Percentiles rank a stretch among this genome's conserved stretches.
Evolutionary conservation across 2,797 vertebrate species (phyloP).

Genomic region (Manis crassicaudata): DNA sequence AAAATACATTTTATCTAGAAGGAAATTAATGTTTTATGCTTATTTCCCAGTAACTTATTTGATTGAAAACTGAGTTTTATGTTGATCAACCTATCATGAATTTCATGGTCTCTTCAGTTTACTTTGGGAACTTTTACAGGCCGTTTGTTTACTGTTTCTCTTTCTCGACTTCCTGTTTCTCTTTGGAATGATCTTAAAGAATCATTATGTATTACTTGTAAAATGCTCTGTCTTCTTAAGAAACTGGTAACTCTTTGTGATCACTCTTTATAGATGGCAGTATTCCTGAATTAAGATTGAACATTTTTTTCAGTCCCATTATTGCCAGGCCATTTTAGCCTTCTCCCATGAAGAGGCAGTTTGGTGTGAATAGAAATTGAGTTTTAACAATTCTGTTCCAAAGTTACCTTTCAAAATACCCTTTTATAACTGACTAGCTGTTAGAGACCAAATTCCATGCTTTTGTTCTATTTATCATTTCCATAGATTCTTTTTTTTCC

Average conservation of each 20-base stretch:
- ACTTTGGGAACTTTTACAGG: neutral
- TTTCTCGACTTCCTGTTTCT: neutral
- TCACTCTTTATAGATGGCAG: neutral
- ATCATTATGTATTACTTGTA: constrained; percentile 26
- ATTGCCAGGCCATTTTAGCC: neutral
- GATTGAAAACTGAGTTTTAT: constrained; percentile 41
- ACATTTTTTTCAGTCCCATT: neutral
- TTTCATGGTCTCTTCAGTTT: constrained; percentile 39
- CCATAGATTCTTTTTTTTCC: constrained; percentile 10
- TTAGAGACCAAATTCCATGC: constrained; percentile 35
- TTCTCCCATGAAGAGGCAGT: neutral
- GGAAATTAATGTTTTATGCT: constrained; percentile 5
- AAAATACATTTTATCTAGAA: constrained; percentile 18
- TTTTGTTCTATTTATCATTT: constrained; percentile 38
- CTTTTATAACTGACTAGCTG: neutral
- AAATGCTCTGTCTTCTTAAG: neutral
- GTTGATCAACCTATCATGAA: neutral
- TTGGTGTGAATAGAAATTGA: neutral
- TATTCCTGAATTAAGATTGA: constrained; percentile 32
- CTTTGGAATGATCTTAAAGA: constrained; percentile 53
- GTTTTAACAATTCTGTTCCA: constrained; percentile 41
- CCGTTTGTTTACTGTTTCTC: constrained; percentile 27
- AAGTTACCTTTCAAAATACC: constrained; percentile 42
- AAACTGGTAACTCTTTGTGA: neutral
- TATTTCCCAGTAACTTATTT: neutral